Evolutionary conservation across 2,888 invertebrate species (phyloP), one percentile per base, ranked within the genome.

Genomic region (Pasiphila rectangulata): DNA sequence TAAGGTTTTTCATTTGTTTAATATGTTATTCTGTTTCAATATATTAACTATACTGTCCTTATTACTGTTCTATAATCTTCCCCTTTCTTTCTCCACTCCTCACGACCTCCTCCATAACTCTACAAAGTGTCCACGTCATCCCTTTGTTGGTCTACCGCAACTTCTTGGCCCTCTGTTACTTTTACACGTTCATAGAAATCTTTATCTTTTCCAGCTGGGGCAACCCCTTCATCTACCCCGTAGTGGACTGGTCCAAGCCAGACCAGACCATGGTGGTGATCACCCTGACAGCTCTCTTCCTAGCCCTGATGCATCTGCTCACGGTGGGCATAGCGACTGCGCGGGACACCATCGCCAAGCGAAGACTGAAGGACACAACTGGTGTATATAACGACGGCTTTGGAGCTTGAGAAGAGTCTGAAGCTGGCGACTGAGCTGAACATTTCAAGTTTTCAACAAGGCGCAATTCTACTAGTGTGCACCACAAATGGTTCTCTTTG

Each of bases 161-260:
- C n/a, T n/a, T n/a, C n/a, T n/a, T n/a, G n/a, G n/a, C n/a, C 13
- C 32, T 32, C n/a, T 32, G 17, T 6, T 9, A 24, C 9, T 5
- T 7, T 4, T n/a, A 9, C 6, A 2, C n/a, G n/a, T 12, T 7
- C 4, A 12, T 29, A 27, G 4, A n/a, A 1, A 21, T 4, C 27
- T 1, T 13, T 7, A 4, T 37, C n/a, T 29, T 48, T 89, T 89
- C 34, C 77, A 93, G 94, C 57, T 90, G 91, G 76, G 93, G 94
- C 43, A 83, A 91, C 57, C 86, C 89, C 29, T 93, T 92, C 72
- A 93, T 96, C 64, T 96, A 96, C 77, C 92, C 93, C 20, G 92
- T 95, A 54, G 88, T 96, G 59, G 92, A 96, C 83, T 96, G 95
- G 95, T 88, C 91, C 32, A 92, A 92, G 64, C 94, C 95, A 0